Conservation (phyloP, 1,140 invertebrate genomes). For the Aphis craccivora region DNA sequence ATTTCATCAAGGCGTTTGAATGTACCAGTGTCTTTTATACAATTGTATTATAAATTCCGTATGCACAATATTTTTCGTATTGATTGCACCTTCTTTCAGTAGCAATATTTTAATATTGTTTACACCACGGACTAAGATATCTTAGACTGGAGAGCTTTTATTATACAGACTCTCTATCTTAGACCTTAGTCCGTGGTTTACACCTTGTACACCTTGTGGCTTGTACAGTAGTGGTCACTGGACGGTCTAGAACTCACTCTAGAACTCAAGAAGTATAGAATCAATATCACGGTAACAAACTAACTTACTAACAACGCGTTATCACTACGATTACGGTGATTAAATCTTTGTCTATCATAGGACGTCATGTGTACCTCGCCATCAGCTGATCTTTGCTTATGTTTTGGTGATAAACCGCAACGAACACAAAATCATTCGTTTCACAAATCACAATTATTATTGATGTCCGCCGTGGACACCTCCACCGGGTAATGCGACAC, state of each 20-base stretch:
- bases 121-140: too few relatives aligned
- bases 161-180: too few relatives aligned
- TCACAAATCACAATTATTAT: too few relatives aligned
- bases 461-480: background rate
- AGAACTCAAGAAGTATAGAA: too few relatives aligned
- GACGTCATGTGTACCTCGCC: background rate
- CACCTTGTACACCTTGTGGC: too few relatives aligned
- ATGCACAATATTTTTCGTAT: background rate
- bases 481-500: background rate
- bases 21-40: too few relatives aligned
- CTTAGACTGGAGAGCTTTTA: too few relatives aligned
- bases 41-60: background rate
- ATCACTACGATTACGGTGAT: background rate
- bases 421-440: background rate
- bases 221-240: too few relatives aligned
- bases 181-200: too few relatives aligned
- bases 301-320: too few relatives aligned
- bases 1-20: too few relatives aligned
- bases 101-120: background rate
- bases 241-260: too few relatives aligned
- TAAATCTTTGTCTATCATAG: background rate
- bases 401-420: constrained; percentile 9
- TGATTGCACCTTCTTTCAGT: background rate
- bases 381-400: constrained; percentile 49
- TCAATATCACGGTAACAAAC: background rate